A percentile compares a stretch with the other conserved stretches of the same genome.
These are phyloP conservation scores for Halyomorpha halys DNA, from an alignment of 1,140 invertebrate species.

Conservation along the genomic window DNA sequence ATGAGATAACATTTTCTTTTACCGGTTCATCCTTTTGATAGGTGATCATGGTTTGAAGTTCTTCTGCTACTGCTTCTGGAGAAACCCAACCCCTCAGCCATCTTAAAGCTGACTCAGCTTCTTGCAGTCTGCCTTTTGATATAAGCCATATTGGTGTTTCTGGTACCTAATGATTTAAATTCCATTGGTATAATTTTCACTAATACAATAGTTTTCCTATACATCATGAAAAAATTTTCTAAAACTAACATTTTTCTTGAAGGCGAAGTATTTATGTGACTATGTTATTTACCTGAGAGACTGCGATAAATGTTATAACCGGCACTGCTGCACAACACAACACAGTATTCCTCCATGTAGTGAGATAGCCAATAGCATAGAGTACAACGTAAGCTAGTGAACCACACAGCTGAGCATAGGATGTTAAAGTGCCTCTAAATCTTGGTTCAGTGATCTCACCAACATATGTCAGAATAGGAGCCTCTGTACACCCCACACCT, in stretches of 20 bases:
- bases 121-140: conserved; percentile 38
- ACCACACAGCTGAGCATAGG: conserved; percentile 26
- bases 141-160: conserved; percentile 55
- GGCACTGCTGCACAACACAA: conserved; percentile 23
- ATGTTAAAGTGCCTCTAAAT: conserved; percentile 28
- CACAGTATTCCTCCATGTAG: conserved; percentile 25
- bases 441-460: conserved; percentile 41
- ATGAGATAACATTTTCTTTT: not conserved
- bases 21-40: conserved; percentile 27
- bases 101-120: conserved; percentile 40
- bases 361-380: conserved; percentile 24
- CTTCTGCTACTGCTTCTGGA: conserved; percentile 38
- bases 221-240: too few relatives aligned
- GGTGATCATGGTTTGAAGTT: conserved; percentile 37
- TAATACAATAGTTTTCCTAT: too few relatives aligned
- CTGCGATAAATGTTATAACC: conserved; percentile 22
- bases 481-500: conserved; percentile 41
- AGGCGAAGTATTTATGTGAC: not conserved
- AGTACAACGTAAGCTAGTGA: conserved; percentile 26
- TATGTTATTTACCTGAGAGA: conserved; percentile 19
- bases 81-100: conserved; percentile 43
- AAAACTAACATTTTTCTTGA: too few relatives aligned
- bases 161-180: conserved; percentile 43
- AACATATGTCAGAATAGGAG: conserved; percentile 42
- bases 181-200: conserved; percentile 32